These are phyloP conservation scores for Eulemur albifrons DNA, from an alignment of 2,797 vertebrate genomes.

Conservation along the genomic window DNA sequence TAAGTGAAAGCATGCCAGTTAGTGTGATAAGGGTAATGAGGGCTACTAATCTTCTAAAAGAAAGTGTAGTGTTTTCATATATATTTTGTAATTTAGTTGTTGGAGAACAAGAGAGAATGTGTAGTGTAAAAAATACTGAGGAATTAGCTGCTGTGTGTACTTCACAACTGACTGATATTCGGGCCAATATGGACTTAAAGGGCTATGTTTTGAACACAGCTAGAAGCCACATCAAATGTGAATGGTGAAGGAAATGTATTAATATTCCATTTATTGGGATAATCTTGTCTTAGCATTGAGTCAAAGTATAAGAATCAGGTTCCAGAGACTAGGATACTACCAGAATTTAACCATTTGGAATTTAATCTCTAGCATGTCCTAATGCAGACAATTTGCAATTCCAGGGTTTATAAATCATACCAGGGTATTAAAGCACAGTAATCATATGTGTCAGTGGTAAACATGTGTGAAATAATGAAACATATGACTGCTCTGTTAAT, in stretches of 20 bases:
- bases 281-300: constrained; percentile 62
- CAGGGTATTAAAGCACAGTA: constrained; percentile 77
- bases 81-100: background rate
- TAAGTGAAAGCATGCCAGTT: constrained; percentile 45
- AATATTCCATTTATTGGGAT: constrained; percentile 45
- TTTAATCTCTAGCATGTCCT: constrained; percentile 51
- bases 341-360: constrained; percentile 62
- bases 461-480: constrained; percentile 82
- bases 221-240: constrained; percentile 45
- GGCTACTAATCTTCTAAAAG: constrained; percentile 6
- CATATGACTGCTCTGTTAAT: constrained; percentile 77
- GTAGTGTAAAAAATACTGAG: background rate
- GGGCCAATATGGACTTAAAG: constrained; percentile 73
- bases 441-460: constrained; percentile 73
- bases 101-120: background rate
- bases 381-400: constrained; percentile 62
- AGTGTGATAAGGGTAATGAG: background rate
- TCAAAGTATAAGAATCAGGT: constrained; percentile 47
- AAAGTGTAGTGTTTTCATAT: background rate
- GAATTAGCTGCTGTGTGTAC: background rate
- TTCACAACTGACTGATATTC: constrained; percentile 66
- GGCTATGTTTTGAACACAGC: constrained; percentile 47
- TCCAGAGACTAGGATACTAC: constrained; percentile 62
- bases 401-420: constrained; percentile 79
- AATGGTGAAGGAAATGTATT: constrained; percentile 55